These are phyloP conservation scores for Hoplodrina ambigua DNA, from an alignment of 2,888 invertebrate species.

Conservation along the genomic window DNA sequence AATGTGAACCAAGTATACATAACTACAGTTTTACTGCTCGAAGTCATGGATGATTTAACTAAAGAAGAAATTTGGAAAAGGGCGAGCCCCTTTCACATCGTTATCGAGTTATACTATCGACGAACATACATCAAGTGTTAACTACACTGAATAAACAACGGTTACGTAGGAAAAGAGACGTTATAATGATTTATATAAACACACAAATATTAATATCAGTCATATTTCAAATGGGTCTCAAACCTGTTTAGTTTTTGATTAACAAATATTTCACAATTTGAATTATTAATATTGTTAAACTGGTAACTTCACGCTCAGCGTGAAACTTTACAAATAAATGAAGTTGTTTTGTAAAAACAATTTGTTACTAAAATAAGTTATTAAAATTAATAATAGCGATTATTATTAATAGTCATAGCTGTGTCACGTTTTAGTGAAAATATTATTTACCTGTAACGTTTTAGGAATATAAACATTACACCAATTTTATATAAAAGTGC, in stretches of 20 bases:
- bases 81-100: constrained; percentile 58
- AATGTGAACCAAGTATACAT: constrained; percentile 73
- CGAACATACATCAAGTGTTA: constrained; percentile 56
- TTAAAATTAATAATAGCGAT: constrained; percentile 16
- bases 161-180: constrained; percentile 35
- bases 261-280: constrained; percentile 45
- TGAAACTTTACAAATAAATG: constrained; percentile 56
- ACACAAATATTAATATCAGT: constrained; percentile 44
- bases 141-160: constrained; percentile 38
- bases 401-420: constrained; percentile 12
- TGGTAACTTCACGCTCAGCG: constrained; percentile 55
- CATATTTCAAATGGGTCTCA: constrained; percentile 33
- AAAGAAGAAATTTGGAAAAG: constrained; percentile 67
- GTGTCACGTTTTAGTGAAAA: constrained; percentile 3
- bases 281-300: constrained; percentile 47
- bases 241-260: constrained; percentile 52
- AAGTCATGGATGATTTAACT: constrained; percentile 83
- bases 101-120: constrained; percentile 64
- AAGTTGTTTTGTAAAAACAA: constrained; percentile 44
- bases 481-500: neutral
- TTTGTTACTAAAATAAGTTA: constrained; percentile 30
- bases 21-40: constrained; percentile 77
- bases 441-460: neutral
- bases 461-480: neutral
- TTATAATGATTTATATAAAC: constrained; percentile 50